Evolutionary conservation across 2,888 invertebrate genomes (phyloP).

Genomic region (Drosophila quinaria): DNA sequence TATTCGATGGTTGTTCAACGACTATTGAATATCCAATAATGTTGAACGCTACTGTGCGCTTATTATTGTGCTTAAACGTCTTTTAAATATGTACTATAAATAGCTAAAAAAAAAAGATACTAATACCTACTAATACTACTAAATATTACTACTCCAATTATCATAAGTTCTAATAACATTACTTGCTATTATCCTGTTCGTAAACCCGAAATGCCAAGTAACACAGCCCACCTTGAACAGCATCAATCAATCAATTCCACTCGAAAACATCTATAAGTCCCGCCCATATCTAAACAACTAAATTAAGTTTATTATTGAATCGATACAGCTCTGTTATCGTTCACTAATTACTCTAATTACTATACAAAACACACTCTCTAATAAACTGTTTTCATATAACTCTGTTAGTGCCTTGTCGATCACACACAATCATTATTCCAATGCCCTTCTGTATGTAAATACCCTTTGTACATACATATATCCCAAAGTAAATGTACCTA

Average conservation of each 20-base stretch:
- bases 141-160: conserved; percentile 20
- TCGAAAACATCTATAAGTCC: conserved; percentile 7
- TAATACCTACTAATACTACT: conserved; percentile 21
- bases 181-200: conserved; percentile 36
- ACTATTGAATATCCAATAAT: conserved; percentile 12
- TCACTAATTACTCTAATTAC: not conserved
- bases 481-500: not conserved
- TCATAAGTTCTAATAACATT: conserved; percentile 27
- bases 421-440: conserved; percentile 12
- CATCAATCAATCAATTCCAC: conserved; percentile 6
- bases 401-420: not conserved
- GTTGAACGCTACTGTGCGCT: conserved; percentile 71
- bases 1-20: not conserved
- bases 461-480: conserved; percentile 21
- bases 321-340: conserved; percentile 1
- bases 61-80: conserved; percentile 74
- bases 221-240: conserved; percentile 6
- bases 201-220: conserved; percentile 33
- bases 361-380: not conserved
- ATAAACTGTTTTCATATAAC: not conserved
- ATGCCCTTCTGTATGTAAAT: conserved; percentile 15
- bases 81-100: conserved; percentile 47
- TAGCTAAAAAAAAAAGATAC: conserved; percentile 31
- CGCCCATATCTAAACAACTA: not conserved
- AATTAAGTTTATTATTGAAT: not conserved